Base-by-base conservation (phyloP, 2,113 vertebrate genomes). In the Pituophis catenifer region DNA sequence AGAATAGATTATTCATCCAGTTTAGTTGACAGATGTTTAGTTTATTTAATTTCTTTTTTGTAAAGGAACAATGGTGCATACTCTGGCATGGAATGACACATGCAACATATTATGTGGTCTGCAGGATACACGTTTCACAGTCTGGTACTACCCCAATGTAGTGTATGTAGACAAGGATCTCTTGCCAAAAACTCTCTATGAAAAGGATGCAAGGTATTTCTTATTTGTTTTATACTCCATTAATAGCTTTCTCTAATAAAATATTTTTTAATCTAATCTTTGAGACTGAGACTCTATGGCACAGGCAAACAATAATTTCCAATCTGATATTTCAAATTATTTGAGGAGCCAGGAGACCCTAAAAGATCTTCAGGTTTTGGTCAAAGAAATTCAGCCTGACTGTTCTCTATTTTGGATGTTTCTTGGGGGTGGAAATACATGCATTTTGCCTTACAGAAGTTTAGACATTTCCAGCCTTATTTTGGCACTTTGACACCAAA, bases 81-180 rank as follows among this genome's bases (percentile, higher is more conserved):
- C 98, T 38, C 95, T 99, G 97, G 98, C 98, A 8, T 99, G 99
- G 99, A 99, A 98, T 65, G 98, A 99, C 95, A 95, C 97, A 0
- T 98, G 98, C 70, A 99, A 99, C 97, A 98, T 99, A 93, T 97
- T 99, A 1, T 99, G 99, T 97, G 99, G 99, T 52, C 97, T 99
- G 93, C 99, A 99, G 89, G 99, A 99, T 92, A 98, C 96, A 90
- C 98, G 95, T 70, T 97, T 99, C 59, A 98, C 98, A 0, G 98
- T 99, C 91, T 99, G 99, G 99, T 99, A 98, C 95, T 99, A 99
- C 92, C 99, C 99, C 23, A 98, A 97, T 94, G 97, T 97, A 0
- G 98, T 99, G 93, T 99, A 99, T 65, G 98, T 98, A 54, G 99
- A 99, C 96, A 99, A 98, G 96, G 99, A 99, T 48, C 98, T 99